Evolutionary conservation across 2,113 vertebrate species (phyloP).

Genomic region (Apeltes quadracus): DNA sequence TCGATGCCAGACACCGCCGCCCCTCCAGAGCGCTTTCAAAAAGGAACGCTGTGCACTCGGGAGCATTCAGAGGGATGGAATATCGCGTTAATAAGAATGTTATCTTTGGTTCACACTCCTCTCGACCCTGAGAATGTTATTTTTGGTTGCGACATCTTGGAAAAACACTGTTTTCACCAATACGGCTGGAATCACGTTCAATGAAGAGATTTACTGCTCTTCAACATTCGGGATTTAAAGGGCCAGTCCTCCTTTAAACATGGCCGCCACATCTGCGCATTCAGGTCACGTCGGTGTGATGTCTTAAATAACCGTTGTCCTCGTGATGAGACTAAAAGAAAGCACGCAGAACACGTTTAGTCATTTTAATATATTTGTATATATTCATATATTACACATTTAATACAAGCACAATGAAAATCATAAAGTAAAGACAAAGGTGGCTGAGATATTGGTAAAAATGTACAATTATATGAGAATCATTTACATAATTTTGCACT

Average conservation of each 20-base stretch:
- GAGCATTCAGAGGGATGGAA: neutral
- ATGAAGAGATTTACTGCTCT: no score
- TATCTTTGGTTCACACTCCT: neutral
- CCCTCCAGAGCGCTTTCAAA: neutral
- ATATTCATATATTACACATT: constrained; percentile 92
- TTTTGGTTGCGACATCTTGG: neutral
- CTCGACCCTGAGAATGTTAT: neutral
- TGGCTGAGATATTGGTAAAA: constrained; percentile 86
- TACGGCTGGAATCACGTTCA: no score
- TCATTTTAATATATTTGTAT: constrained; percentile 85
- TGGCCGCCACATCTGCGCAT: neutral
- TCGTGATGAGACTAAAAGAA: constrained; percentile 10
- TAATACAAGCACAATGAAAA: constrained; percentile 88
- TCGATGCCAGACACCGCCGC: constrained; percentile 44
- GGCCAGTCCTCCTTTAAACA: neutral
- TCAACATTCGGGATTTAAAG: neutral
- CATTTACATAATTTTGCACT: constrained; percentile 86
- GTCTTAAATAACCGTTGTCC: neutral
- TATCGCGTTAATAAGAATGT: neutral
- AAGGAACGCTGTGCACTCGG: neutral
- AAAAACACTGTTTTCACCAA: no score
- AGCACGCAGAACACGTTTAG: constrained; percentile 48
- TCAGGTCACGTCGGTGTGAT: no score
- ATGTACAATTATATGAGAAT: constrained; percentile 92
- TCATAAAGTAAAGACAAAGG: constrained; percentile 81